These are phyloP conservation scores for Lutjanus argentimaculatus DNA, from an alignment of 2,797 vertebrate genomes.

Conservation along the genomic window DNA sequence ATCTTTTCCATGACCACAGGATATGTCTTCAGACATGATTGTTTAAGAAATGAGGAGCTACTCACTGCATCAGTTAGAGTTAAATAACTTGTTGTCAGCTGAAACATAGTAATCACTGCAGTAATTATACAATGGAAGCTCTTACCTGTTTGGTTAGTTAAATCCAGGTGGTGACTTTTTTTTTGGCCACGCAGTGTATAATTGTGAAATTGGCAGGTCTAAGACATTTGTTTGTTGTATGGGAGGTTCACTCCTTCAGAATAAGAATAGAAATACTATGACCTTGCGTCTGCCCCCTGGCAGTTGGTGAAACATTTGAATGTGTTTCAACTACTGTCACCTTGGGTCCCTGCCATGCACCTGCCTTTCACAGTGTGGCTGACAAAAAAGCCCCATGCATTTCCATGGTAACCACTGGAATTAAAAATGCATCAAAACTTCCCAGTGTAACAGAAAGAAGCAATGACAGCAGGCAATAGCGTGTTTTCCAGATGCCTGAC, in stretches of 20 bases:
- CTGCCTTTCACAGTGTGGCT: constrained; percentile 70
- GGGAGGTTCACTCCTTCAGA: constrained; percentile 46
- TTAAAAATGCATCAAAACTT: constrained; percentile 84
- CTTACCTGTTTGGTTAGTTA: too few species aligned
- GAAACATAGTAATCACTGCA: too few species aligned
- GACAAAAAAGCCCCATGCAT: constrained; percentile 58
- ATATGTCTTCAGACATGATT: too few species aligned
- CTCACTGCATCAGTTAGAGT: too few species aligned
- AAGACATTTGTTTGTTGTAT: constrained; percentile 24
- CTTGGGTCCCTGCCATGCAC: constrained; percentile 76
- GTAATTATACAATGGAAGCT: too few species aligned
- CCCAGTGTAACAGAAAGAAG: constrained; percentile 57
- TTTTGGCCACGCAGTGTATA: too few species aligned
- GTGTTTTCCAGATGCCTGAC: constrained; percentile 65
- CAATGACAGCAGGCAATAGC: constrained; percentile 59
- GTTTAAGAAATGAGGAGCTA: too few species aligned
- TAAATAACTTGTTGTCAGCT: too few species aligned
- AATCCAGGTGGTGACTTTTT: too few species aligned
- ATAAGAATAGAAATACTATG: constrained; percentile 57
- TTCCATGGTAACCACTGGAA: constrained; percentile 80
- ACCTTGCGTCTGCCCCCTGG: constrained; percentile 72
- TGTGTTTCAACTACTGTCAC: constrained; percentile 77
- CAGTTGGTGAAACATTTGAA: constrained; percentile 75
- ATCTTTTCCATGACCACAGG: too few species aligned
- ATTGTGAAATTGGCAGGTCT: neutral